Percentiles rank a stretch among this genome's conserved stretches.
phyloP scores from a whole-genome alignment of 2,797 vertebrate genomes.

The Malacoctenus gilli region DNA sequence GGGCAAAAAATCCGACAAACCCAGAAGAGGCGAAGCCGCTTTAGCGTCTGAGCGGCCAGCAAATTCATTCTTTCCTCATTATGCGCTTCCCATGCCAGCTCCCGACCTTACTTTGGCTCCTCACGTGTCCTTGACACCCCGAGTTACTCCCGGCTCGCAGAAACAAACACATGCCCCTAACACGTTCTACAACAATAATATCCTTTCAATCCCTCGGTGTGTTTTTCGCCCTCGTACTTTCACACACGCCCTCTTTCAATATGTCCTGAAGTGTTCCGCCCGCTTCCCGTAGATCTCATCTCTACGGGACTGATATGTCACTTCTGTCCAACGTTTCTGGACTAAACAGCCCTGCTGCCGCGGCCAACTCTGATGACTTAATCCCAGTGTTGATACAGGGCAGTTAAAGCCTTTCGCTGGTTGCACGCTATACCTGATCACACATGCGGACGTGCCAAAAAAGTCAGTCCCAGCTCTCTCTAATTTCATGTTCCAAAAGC shows the following conservation, averaged over 20 bases:
- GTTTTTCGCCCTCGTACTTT: constrained; percentile 36
- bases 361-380: constrained; percentile 72
- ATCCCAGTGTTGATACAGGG: constrained; percentile 63
- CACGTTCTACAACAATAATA: constrained; percentile 52
- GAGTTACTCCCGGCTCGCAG: constrained; percentile 29
- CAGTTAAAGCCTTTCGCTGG: constrained; percentile 49
- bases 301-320: constrained; percentile 64
- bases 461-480: constrained; percentile 51
- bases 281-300: constrained; percentile 60
- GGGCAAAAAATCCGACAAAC: constrained; percentile 62
- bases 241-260: constrained; percentile 54
- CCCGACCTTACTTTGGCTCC: constrained; percentile 46
- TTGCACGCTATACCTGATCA: constrained; percentile 71
- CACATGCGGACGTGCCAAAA: constrained; percentile 57
- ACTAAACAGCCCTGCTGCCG: constrained; percentile 41
- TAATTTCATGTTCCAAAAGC: constrained; percentile 45
- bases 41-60: constrained; percentile 25
- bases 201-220: constrained; percentile 64
- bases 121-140: constrained; percentile 34
- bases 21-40: constrained; percentile 38
- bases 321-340: constrained; percentile 57
- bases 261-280: constrained; percentile 68
- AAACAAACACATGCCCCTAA: constrained; percentile 26
- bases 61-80: constrained; percentile 29
- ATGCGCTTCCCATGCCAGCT: constrained; percentile 31